A percentile compares a stretch with the other conserved stretches of the same genome.
phyloP scores from a whole-genome alignment of 2,888 invertebrate genomes.

The Kryphioiulus occultus region DNA sequence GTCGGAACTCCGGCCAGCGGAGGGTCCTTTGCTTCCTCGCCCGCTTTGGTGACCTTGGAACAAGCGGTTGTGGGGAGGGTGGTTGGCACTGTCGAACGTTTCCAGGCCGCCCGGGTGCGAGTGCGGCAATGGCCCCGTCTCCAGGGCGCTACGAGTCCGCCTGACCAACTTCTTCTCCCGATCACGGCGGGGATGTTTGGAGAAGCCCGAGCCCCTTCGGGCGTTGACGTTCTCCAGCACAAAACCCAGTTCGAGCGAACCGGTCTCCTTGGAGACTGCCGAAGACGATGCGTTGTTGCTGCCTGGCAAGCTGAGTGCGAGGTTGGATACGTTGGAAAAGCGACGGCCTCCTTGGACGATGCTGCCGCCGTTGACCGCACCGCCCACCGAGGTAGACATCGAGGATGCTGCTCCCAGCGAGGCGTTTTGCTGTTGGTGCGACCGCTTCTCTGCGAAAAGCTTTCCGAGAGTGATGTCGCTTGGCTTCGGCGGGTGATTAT shows the following conservation, averaged over 20 bases:
- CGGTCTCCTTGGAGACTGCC: slow-evolving; percentile 61
- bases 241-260: slow-evolving; percentile 69
- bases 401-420: slow-evolving; percentile 37
- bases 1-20: slow-evolving; percentile 53
- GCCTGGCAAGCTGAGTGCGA: slow-evolving; percentile 55
- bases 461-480: background rate
- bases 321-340: slow-evolving; percentile 57
- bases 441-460: background rate
- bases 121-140: slow-evolving; percentile 58
- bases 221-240: slow-evolving; percentile 66
- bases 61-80: slow-evolving; percentile 15
- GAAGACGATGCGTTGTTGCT: slow-evolving; percentile 45
- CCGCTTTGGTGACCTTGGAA: background rate
- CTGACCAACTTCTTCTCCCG: slow-evolving; percentile 56
- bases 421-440: slow-evolving; percentile 46
- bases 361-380: slow-evolving; percentile 24
- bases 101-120: slow-evolving; percentile 58
- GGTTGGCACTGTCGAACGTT: slow-evolving; percentile 56
- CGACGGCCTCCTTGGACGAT: slow-evolving; percentile 55
- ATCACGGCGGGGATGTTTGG: slow-evolving; percentile 47
- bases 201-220: slow-evolving; percentile 45
- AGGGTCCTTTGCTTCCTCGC: background rate
- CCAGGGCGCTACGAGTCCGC: slow-evolving; percentile 60
- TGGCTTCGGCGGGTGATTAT: background rate
- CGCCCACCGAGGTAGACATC: background rate